Percentiles rank a stretch among this genome's conserved stretches.
Conservation (phyloP, 1,140 invertebrate species). For the Carcinoscorpius rotundicauda region DNA sequence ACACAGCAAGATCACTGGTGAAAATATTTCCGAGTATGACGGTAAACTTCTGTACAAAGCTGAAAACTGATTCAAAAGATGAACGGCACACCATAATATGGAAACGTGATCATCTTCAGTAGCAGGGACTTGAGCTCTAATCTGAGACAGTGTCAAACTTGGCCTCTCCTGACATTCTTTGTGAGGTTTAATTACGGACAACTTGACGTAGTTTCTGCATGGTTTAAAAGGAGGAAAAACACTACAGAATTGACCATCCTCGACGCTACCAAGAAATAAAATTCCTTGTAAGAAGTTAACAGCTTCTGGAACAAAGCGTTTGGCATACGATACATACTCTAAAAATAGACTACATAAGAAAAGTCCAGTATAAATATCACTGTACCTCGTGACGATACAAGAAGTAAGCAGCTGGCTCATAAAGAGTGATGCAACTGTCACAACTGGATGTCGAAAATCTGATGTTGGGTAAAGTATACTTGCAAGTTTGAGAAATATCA, state of each 20-base stretch:
- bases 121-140: no score
- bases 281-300: conserved; percentile 10
- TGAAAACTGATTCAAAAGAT: conserved; percentile 25
- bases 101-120: no score
- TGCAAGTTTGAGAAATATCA: conserved; percentile 53
- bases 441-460: conserved; percentile 74
- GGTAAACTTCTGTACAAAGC: conserved; percentile 29
- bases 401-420: conserved; percentile 61
- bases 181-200: no score
- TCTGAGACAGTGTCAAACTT: no score
- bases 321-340: conserved; percentile 68
- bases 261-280: background rate
- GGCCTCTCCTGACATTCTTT: no score
- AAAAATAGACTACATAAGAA: conserved; percentile 56
- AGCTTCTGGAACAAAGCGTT: conserved; percentile 57
- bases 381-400: conserved; percentile 44
- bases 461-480: conserved; percentile 66
- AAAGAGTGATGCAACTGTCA: conserved; percentile 67
- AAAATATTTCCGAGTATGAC: conserved; percentile 30
- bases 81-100: conserved; percentile 1
- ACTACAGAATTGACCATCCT: no score
- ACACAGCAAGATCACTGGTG: conserved; percentile 23
- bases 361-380: conserved; percentile 61
- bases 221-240: no score
- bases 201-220: no score